Conservation (phyloP, 2,797 vertebrate species). For the Pipistrellus kuhlii region DNA sequence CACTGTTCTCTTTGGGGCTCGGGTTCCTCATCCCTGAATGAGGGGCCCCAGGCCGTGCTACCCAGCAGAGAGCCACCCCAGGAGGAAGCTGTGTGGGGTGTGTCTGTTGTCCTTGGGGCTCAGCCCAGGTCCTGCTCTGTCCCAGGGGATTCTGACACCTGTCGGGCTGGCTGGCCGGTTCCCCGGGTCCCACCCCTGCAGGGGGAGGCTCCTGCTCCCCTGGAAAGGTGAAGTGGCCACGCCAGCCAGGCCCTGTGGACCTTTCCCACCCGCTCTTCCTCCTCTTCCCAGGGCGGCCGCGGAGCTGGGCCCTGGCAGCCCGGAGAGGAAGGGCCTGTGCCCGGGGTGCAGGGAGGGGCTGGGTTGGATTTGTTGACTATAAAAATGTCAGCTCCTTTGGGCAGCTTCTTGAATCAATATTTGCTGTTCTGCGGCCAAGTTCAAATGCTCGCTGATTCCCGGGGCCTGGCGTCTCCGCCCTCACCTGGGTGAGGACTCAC, state of each 20-base stretch:
- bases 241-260: constrained; percentile 49
- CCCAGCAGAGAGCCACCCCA: not conserved
- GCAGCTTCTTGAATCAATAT: constrained; percentile 84
- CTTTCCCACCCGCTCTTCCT: constrained; percentile 60
- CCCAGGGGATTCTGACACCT: constrained; percentile 55
- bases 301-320: constrained; percentile 29
- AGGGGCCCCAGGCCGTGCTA: not conserved
- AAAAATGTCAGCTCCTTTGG: constrained; percentile 82
- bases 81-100: not conserved
- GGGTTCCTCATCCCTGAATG: not conserved
- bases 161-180: not conserved
- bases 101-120: constrained; percentile 15
- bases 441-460: constrained; percentile 75
- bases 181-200: not conserved
- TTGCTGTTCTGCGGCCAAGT: constrained; percentile 82
- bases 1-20: not conserved
- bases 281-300: constrained; percentile 32
- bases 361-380: constrained; percentile 78
- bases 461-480: constrained; percentile 59
- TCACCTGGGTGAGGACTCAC: constrained; percentile 59
- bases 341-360: not conserved
- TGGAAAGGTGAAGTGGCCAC: constrained; percentile 41
- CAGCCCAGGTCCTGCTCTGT: not conserved
- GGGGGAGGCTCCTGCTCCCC: not conserved
- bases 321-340: constrained; percentile 64